Percentiles rank a stretch among this genome's conserved stretches.
These are phyloP conservation scores for Eretmocerus hayati DNA, from an alignment of 2,888 invertebrate species.

Conservation along the genomic window DNA sequence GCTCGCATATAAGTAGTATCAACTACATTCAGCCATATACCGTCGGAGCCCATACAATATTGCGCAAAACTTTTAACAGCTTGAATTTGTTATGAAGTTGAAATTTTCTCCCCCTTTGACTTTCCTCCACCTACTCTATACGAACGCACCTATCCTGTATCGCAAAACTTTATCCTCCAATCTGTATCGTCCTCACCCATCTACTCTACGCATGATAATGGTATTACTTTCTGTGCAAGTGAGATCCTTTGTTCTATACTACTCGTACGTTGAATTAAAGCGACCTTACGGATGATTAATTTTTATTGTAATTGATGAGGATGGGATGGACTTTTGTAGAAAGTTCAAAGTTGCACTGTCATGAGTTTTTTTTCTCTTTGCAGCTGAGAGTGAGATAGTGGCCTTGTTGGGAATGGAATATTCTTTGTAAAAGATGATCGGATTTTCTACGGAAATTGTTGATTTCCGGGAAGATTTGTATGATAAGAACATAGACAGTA, in stretches of 20 bases:
- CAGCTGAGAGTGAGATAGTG: too few species aligned
- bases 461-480: too few species aligned
- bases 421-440: too few species aligned
- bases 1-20: not conserved
- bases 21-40: not conserved
- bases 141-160: not conserved
- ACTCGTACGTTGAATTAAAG: not conserved
- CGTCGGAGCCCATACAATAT: not conserved
- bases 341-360: too few species aligned
- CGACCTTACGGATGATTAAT: not conserved
- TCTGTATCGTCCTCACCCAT: not conserved
- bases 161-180: not conserved
- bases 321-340: too few species aligned
- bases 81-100: not conserved
- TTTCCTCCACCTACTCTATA: too few species aligned
- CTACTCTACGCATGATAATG: not conserved
- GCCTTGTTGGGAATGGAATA: too few species aligned
- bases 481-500: too few species aligned
- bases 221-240: constrained; percentile 1
- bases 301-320: not conserved
- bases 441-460: too few species aligned
- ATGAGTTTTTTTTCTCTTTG: too few species aligned
- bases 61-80: not conserved
- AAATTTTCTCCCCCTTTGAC: not conserved
- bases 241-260: not conserved